Base-by-base conservation (phyloP, 2,113 vertebrate genomes). In the Crocuta crocuta region DNA sequence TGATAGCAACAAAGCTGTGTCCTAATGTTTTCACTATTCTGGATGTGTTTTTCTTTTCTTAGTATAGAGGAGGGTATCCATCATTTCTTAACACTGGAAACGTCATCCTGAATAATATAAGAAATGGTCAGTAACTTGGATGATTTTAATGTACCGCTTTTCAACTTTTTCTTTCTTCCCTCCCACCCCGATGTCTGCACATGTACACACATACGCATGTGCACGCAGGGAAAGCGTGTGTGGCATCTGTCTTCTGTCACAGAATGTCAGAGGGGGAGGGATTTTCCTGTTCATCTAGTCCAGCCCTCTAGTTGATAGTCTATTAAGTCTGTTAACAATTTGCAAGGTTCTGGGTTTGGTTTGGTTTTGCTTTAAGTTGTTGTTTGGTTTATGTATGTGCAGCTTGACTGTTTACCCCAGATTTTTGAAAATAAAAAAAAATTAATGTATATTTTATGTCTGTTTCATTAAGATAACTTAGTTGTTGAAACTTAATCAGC, bases 341-440 rank as follows among this genome's bases (percentile, higher is more conserved):
- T 94, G 95, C 95, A 97, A 92, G 71, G n/a, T 94, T 86, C 66
- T 78, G 93, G n/a, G 17, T 16, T 85, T 70, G 50, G 66, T 71
- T 74, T 76, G 48, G 61, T 63, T 73, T 95, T 78, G 45, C 53
- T 84, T 82, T 71, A 91, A 85, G 45, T 88, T 82, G 17, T 78
- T 79, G 55, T 92, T 96, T 93, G 81, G 33, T 85, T 96, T 95
- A 95, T 94, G 88, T 96, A 95, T 13, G 53, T 89, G 81, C 55
- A 92, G 55, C 92, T 97, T 97, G 90, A 96, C 39, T 95, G 55
- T 94, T 96, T 80, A 94, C 96, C 63, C 84, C 94, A 97, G 79
- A 95, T 87, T 97, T 97, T 97, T 92, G 13, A 92, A 97, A 97
- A 97, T 91, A 92, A 95, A 96, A 93, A 91, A 82, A 91, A 82